These are phyloP conservation scores for Encarsia formosa DNA, from an alignment of 2,888 invertebrate species.

Conservation along the genomic window DNA sequence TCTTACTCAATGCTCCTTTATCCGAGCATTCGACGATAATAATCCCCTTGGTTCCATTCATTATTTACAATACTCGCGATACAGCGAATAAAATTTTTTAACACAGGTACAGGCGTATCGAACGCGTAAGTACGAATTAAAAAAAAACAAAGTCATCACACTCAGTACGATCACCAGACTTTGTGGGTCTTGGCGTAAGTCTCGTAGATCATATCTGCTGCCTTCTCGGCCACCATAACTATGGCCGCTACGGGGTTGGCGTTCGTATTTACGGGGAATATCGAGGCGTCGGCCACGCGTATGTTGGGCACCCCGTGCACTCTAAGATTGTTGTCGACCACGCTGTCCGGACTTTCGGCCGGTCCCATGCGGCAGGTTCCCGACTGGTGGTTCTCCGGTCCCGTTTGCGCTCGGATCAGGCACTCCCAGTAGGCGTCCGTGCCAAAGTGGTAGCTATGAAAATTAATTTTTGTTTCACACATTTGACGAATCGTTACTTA, in stretches of 20 bases:
- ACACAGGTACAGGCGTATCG: too few species aligned
- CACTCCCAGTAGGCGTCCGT: conserved; percentile 68
- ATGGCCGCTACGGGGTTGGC: conserved; percentile 67
- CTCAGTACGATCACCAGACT: too few species aligned
- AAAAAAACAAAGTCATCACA: too few species aligned
- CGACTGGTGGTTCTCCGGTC: conserved; percentile 66
- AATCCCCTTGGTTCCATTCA: too few species aligned
- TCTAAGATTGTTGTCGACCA: conserved; percentile 59
- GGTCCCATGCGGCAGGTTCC: conserved; percentile 60
- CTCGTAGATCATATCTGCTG: conserved; percentile 60
- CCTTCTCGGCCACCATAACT: conserved; percentile 72
- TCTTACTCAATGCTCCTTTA: too few species aligned
- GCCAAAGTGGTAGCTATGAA: conserved; percentile 53
- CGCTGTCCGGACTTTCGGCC: conserved; percentile 52
- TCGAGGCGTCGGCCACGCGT: conserved; percentile 66
- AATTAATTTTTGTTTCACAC: neutral
- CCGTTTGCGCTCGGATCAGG: conserved; percentile 57
- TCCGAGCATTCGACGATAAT: too few species aligned
- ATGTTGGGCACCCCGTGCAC: conserved; percentile 61
- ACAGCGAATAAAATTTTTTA: too few species aligned
- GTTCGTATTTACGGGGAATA: conserved; percentile 64
- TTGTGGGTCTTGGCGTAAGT: too few species aligned
- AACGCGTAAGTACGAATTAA: too few species aligned
- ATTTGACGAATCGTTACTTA: too few species aligned
- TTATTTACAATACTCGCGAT: too few species aligned